Conservation (phyloP, 64 coral and sea anemone genomes). For the Porites australiensis region DNA sequence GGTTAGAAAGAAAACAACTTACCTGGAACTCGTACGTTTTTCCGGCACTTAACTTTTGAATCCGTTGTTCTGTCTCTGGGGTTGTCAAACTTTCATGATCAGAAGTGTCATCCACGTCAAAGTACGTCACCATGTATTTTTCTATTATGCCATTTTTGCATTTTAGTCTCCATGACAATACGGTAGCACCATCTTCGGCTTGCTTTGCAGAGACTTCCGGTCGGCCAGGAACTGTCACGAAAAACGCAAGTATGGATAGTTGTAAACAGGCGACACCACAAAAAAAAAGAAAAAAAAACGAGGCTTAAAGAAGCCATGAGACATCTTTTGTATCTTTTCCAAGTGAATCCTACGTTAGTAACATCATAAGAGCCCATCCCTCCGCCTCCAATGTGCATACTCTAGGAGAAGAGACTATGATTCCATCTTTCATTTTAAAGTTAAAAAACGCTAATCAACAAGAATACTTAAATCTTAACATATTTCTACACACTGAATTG, state of each 20-base stretch:
- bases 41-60: neutral
- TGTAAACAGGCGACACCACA: too few relatives aligned
- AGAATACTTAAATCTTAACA: too few relatives aligned
- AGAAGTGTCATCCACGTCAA: neutral
- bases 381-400: too few relatives aligned
- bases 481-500: too few relatives aligned
- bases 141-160: neutral
- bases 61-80: neutral
- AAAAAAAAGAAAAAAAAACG: too few relatives aligned
- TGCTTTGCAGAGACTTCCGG: neutral
- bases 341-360: too few relatives aligned
- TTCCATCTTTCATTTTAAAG: too few relatives aligned
- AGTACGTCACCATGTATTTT: neutral
- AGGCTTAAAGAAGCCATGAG: too few relatives aligned
- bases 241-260: neutral
- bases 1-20: neutral
- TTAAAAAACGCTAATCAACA: too few relatives aligned
- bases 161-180: neutral
- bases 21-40: slow-evolving; percentile 8
- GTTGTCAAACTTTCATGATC: neutral
- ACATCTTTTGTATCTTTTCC: too few relatives aligned
- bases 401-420: too few relatives aligned
- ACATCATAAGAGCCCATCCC: too few relatives aligned
- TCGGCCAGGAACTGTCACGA: neutral
- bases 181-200: neutral